phyloP scores from a whole-genome alignment of 1,140 invertebrate genomes.

The Schlechtendalia chinensis region DNA sequence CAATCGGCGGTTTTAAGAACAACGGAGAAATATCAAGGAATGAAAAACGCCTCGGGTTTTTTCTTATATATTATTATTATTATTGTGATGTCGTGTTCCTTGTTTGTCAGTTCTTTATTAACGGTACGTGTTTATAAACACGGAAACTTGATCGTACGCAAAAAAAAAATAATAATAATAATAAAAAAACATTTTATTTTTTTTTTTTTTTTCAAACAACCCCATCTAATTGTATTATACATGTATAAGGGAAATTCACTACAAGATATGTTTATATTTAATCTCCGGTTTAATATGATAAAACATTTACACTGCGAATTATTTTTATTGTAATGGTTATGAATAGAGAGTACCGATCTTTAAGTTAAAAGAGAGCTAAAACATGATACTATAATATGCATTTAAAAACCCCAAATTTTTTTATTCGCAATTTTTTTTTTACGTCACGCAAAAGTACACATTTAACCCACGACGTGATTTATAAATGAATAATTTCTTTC shows the following conservation, averaged over 20 bases:
- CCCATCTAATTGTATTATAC: slow-evolving; percentile 11
- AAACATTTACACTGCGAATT: slow-evolving; percentile 8
- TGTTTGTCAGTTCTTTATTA: slow-evolving; percentile 43
- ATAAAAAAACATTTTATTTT: no score
- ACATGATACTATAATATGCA: no score
- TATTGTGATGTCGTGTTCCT: slow-evolving; percentile 22
- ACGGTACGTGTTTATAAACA: slow-evolving; percentile 40
- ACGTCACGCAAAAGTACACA: no score
- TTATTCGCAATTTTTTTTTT: no score
- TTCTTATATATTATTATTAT: slow-evolving; percentile 16
- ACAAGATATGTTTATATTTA: not conserved
- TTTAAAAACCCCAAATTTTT: no score
- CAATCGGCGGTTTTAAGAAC: slow-evolving; percentile 29
- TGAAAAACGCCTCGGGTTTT: slow-evolving; percentile 31
- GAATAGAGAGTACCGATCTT: no score
- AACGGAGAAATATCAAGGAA: slow-evolving; percentile 10
- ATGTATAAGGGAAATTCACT: not conserved
- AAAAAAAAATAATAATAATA: not conserved
- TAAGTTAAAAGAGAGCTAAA: no score
- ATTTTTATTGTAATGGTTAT: no score
- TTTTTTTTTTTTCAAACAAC: slow-evolving; percentile 31
- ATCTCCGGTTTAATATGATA: not conserved
- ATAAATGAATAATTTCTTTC: no score
- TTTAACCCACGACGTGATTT: no score
- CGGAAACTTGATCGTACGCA: slow-evolving; percentile 41